Evolutionary conservation across 1,140 invertebrate genomes (phyloP), one percentile per base, ranked within the genome.

Genomic region (Aphelinus atriplicis): DNA sequence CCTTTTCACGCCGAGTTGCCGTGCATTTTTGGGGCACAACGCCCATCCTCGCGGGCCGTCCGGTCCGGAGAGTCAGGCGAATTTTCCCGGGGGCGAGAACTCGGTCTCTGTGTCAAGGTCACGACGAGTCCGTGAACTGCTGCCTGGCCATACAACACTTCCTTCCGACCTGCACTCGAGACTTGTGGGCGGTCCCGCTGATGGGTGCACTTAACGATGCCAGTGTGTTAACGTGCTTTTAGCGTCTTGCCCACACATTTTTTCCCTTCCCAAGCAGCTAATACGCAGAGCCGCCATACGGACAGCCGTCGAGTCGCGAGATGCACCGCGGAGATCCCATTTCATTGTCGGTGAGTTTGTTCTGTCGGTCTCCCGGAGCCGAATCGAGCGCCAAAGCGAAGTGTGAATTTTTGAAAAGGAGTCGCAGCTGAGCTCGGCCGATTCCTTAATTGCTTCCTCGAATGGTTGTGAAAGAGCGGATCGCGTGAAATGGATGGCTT

Each of bases 61-160:
- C 51, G 26, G 26, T 26, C 26, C 26, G 26, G 26, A 26, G 71
- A 53, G 42, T 62, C 55, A 67, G 64, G 3, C 43, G 56, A 73
- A 67, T 69, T 75, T 69, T 75, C 66, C 48, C 63, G 45, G 58
- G 66, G 69, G 42, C 64, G 50, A 69, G 69, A 75, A 75, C 4
- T 75, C 73, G 73, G 73, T 69, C 66, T 75, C 53, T 69, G 60
- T 75, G 73, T 69, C 73, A 75, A 43, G 72, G 72, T 26, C 26
- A 26, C 26, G 26, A 26, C 26, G 26, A 26, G 26, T 26, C 26
- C 26, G 26, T 26, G 26, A 0, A 26, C 26, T 26, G 26, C 26
- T 26, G 26, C 26, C 26, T 0, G 26, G 26, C 26, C 26, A 26
- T 26, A 26, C 26, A 3, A 6, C 42, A 53, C 65, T 68, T 73